Evolutionary conservation across 2,797 vertebrate species (phyloP).

Genomic region (Eutrigla gurnardus): DNA sequence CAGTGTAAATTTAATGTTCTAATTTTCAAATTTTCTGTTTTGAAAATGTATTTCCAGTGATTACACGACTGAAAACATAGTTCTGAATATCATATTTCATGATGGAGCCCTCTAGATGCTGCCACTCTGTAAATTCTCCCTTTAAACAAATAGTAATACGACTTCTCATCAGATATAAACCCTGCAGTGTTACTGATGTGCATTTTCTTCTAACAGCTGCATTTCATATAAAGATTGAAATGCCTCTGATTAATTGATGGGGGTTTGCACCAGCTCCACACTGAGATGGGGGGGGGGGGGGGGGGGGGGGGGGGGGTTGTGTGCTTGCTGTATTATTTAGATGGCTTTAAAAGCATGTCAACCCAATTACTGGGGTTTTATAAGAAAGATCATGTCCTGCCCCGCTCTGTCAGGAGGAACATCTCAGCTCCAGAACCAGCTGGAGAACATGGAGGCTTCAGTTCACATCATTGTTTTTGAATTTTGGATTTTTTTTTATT

Average conservation of each 20-base stretch:
- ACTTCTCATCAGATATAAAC: not conserved
- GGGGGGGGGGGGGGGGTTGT: conserved; percentile 24
- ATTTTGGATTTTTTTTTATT: conserved; percentile 19
- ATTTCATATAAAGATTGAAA: conserved; percentile 73
- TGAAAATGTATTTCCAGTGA: too few relatives aligned
- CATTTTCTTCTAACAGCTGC: conserved; percentile 37
- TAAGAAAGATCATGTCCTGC: conserved; percentile 74
- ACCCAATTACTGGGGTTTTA: conserved; percentile 75
- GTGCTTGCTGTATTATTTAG: conserved; percentile 79
- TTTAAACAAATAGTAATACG: not conserved
- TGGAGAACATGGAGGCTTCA: conserved; percentile 17
- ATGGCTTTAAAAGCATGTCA: conserved; percentile 82
- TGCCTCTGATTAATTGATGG: conserved; percentile 80
- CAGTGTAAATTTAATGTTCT: too few relatives aligned
- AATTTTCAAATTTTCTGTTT: too few relatives aligned
- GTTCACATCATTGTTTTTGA: conserved; percentile 24
- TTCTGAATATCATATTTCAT: too few relatives aligned
- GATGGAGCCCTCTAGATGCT: too few relatives aligned
- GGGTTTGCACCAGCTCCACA: conserved; percentile 66
- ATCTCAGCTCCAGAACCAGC: conserved; percentile 27
- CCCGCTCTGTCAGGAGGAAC: conserved; percentile 56
- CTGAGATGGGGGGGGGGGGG: conserved; percentile 42
- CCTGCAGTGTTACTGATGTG: conserved; percentile 8
- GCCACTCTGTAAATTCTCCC: not conserved
- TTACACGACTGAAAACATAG: too few relatives aligned